phyloP scores from a whole-genome alignment of 2,888 invertebrate genomes.

The Drosophila paranaensis region DNA sequence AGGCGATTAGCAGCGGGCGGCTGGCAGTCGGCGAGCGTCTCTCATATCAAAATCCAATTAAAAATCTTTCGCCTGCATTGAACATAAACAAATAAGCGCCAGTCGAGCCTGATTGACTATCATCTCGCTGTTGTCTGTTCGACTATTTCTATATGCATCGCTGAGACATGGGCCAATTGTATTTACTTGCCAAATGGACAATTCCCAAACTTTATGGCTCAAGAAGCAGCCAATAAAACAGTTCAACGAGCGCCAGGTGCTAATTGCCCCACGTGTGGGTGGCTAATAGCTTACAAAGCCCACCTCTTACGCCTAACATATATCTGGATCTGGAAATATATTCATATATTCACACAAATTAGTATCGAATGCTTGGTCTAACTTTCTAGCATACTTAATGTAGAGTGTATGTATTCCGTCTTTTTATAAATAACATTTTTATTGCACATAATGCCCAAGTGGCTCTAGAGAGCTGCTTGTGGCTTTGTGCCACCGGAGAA shows the following conservation, averaged over 20 bases:
- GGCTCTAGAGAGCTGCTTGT: constrained; percentile 58
- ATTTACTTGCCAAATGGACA: constrained; percentile 15
- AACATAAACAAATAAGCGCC: constrained; percentile 61
- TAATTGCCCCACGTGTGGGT: constrained; percentile 56
- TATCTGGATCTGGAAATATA: not conserved
- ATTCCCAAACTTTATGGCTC: not conserved
- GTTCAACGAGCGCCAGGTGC: constrained; percentile 36
- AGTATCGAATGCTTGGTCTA: constrained; percentile 51
- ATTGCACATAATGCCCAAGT: constrained; percentile 61
- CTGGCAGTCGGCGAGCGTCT: constrained; percentile 25
- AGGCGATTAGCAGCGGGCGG: constrained; percentile 16
- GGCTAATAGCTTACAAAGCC: constrained; percentile 5
- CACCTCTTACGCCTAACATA: not conserved
- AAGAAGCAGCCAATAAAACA: constrained; percentile 54
- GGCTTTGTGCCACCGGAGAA: constrained; percentile 38
- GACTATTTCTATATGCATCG: not conserved
- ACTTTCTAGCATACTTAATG: constrained; percentile 9
- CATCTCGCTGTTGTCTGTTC: constrained; percentile 4
- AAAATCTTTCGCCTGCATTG: constrained; percentile 63
- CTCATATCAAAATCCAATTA: constrained; percentile 76
- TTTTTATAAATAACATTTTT: constrained; percentile 49
- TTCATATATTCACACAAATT: constrained; percentile 33
- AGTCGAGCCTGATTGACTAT: constrained; percentile 39
- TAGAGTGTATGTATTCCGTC: constrained; percentile 7
- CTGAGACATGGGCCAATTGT: constrained; percentile 7